Conservation (phyloP, 2,888 invertebrate genomes). For the Digitonthophagus gazella region DNA sequence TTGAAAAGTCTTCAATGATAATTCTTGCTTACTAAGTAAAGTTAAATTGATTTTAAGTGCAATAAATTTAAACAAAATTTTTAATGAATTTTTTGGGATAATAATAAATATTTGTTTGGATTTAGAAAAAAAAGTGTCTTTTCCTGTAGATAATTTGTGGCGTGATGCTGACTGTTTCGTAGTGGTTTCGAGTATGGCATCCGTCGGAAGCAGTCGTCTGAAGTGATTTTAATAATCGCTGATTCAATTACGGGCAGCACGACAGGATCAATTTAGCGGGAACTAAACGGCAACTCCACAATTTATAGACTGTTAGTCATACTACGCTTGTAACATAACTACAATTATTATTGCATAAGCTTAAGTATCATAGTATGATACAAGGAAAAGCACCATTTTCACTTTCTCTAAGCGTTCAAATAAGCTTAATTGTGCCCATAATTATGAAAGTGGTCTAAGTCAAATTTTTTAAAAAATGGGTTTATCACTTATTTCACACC, state of each 20-base stretch:
- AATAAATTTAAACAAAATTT: no score
- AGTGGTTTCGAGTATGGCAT: conserved; percentile 21
- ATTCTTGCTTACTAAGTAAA: no score
- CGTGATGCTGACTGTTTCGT: background rate
- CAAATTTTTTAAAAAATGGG: no score
- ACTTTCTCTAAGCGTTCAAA: background rate
- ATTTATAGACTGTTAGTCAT: background rate
- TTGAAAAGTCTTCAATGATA: no score
- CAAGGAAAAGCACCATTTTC: background rate
- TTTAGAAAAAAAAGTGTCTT: no score
- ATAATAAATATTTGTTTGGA: no score
- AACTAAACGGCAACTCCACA: conserved; percentile 3
- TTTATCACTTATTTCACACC: no score
- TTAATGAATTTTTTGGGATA: no score
- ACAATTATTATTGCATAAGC: background rate
- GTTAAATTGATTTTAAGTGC: no score
- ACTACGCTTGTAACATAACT: background rate
- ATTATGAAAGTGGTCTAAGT: no score
- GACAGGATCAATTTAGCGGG: background rate
- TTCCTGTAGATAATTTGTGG: background rate
- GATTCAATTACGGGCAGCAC: conserved; percentile 35
- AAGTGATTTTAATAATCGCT: conserved; percentile 36
- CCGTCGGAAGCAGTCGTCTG: conserved; percentile 39
- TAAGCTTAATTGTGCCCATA: no score
- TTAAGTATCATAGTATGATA: no score